Evolutionary conservation across 2,888 invertebrate genomes (phyloP), one percentile per base, ranked within the genome.

Genomic region (Blera fallax): DNA sequence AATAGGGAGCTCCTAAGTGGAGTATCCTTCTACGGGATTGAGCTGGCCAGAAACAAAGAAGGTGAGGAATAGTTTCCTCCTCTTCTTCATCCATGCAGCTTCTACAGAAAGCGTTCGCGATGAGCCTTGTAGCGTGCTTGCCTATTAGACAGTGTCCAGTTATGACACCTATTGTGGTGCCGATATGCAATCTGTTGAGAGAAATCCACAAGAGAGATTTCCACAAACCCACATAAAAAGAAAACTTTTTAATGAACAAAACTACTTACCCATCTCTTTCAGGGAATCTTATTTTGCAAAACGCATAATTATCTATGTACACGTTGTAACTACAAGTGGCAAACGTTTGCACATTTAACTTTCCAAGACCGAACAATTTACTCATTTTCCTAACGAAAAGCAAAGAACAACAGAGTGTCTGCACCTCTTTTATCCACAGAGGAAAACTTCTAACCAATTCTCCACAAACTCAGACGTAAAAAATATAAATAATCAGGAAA

Each of bases 401-500:
- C 64, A 74, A 74, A 64, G 45, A 74, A 45, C 16, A 29, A 24
- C 50, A 34, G 27, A n/a, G n/a, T n/a, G n/a, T n/a, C 29, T 10
- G 48, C 37, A 34, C 32, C n/a, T 16, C 27, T n/a, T 11, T 18
- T 0, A 27, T 1, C 54, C 24, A 16, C n/a, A 45, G 45, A 37
- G 40, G 8, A 14, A 50, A n/a, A 8, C 21, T 3, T 8, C 50
- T 14, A 14, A 10, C 40, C 27, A 16, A 1, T 37, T 21, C n/a
- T 37, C 32, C 62, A 18, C 52, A n/a, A 21, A 27, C 34, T 18
- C 18, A 32, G 43, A 27, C 48, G 29, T n/a, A 24, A n/a, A 34
- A 65, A 72, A 37, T 65, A 72, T 50, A 72, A 54, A 65, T 78
- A 83, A 74, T 84, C 74, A 74, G 80, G 50, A 80, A 74, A 79